These are phyloP conservation scores for Chaetodon trifascialis DNA, from an alignment of 2,113 vertebrate species.

Conservation along the genomic window DNA sequence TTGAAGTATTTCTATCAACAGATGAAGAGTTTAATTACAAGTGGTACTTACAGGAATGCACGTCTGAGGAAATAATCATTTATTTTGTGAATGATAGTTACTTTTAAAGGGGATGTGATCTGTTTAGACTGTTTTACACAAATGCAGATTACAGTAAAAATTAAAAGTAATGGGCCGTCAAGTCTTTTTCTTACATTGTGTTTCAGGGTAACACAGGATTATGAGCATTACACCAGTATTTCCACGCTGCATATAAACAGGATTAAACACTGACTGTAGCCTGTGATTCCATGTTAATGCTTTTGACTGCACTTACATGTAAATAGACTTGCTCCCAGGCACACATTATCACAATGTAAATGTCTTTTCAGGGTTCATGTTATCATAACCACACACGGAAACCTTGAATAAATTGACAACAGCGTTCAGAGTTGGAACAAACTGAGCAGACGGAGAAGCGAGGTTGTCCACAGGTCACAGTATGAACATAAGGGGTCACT, in stretches of 20 bases:
- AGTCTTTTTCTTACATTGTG: neutral
- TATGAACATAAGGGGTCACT: conserved; percentile 58
- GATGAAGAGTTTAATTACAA: conserved; percentile 12
- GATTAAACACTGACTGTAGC: conserved; percentile 7
- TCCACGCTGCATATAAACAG: conserved; percentile 28
- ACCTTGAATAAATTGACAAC: conserved; percentile 46
- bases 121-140: neutral
- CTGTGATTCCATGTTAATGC: neutral
- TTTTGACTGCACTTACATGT: conserved; percentile 1
- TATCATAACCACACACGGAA: conserved; percentile 34
- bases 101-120: neutral
- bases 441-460: neutral
- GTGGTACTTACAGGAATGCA: neutral
- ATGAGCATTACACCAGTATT: conserved; percentile 3
- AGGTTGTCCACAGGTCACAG: conserved; percentile 41
- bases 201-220: neutral
- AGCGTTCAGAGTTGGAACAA: conserved; percentile 5
- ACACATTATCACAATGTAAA: conserved; percentile 44
- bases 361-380: conserved; percentile 16
- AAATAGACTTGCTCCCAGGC: conserved; percentile 9
- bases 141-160: conserved; percentile 2
- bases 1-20: conserved; percentile 52
- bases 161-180: neutral
- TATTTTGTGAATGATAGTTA: neutral
- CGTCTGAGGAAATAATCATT: conserved; percentile 8